Conservation (phyloP, 2,113 vertebrate species). For the Caracal caracal region DNA sequence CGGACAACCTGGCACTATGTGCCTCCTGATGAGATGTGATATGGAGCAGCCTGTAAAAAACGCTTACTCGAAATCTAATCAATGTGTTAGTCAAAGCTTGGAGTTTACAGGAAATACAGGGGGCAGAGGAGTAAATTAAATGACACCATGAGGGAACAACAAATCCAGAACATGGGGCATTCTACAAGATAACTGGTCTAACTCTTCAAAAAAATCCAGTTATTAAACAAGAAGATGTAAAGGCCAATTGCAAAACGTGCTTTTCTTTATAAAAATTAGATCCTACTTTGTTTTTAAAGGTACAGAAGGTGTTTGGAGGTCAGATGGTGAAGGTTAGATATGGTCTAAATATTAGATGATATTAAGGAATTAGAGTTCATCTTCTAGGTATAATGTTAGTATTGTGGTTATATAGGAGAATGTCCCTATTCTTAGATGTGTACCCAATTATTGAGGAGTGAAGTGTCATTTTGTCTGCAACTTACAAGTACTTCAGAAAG, state of each 20-base stretch:
- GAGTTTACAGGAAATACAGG: not conserved
- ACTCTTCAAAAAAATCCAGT: not conserved
- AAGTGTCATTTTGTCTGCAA: conserved; percentile 31
- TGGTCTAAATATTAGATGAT: not conserved
- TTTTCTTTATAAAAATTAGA: conserved; percentile 18
- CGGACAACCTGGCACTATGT: not conserved
- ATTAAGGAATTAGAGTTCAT: not conserved
- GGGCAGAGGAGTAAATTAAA: not conserved
- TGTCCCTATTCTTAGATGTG: not conserved
- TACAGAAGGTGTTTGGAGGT: not conserved
- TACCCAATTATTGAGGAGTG: not conserved
- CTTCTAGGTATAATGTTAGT: not conserved
- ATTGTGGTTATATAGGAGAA: not conserved
- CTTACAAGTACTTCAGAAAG: conserved; percentile 24
- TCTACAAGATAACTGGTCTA: not conserved
- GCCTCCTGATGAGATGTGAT: not conserved
- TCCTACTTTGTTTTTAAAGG: not conserved
- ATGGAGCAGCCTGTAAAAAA: not conserved
- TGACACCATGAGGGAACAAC: not conserved
- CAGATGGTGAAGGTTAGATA: not conserved
- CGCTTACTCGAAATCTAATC: not conserved
- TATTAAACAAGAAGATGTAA: conserved; percentile 8
- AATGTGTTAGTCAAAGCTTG: not conserved
- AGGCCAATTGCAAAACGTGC: not conserved
- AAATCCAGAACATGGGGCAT: not conserved